phyloP scores from a whole-genome alignment of 1,140 invertebrate genomes.

The Meteorus sp. region DNA sequence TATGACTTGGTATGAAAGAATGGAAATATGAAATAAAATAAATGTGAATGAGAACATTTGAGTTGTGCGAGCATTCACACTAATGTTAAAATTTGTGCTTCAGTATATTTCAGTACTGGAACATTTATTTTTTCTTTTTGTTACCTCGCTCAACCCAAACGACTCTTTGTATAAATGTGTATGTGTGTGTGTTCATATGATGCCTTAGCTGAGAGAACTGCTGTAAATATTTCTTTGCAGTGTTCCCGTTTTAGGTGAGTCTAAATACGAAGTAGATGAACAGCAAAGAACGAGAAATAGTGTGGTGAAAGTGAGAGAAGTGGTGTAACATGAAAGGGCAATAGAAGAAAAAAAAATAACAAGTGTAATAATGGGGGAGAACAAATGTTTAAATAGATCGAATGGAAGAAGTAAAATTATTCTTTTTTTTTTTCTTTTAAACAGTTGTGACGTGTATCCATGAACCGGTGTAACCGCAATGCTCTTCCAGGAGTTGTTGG shows the following conservation, averaged over 20 bases:
- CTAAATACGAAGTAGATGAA: neutral
- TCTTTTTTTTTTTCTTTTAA: neutral
- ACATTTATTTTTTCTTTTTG: slow-evolving; percentile 14
- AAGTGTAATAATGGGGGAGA: slow-evolving; percentile 2
- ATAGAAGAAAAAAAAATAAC: neutral
- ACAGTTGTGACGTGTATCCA: slow-evolving; percentile 15
- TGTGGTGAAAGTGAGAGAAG: neutral
- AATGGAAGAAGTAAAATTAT: neutral
- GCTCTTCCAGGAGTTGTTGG: slow-evolving; percentile 15
- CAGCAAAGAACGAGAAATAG: neutral
- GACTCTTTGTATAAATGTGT: neutral
- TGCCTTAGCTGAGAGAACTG: too few species aligned
- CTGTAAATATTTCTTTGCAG: too few species aligned
- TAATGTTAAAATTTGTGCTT: slow-evolving; percentile 16
- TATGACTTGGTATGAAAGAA: too few species aligned
- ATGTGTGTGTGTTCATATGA: too few species aligned
- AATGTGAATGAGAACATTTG: too few species aligned
- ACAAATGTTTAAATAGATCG: slow-evolving; percentile 1
- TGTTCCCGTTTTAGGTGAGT: slow-evolving; percentile 14
- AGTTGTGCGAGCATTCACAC: neutral
- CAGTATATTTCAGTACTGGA: slow-evolving; percentile 16
- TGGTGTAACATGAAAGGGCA: neutral
- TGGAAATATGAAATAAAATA: too few species aligned
- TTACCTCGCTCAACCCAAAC: slow-evolving; percentile 6
- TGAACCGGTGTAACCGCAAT: slow-evolving; percentile 12